phyloP scores from a whole-genome alignment of 2,888 invertebrate genomes.

The Polydrusus tereticollis region DNA sequence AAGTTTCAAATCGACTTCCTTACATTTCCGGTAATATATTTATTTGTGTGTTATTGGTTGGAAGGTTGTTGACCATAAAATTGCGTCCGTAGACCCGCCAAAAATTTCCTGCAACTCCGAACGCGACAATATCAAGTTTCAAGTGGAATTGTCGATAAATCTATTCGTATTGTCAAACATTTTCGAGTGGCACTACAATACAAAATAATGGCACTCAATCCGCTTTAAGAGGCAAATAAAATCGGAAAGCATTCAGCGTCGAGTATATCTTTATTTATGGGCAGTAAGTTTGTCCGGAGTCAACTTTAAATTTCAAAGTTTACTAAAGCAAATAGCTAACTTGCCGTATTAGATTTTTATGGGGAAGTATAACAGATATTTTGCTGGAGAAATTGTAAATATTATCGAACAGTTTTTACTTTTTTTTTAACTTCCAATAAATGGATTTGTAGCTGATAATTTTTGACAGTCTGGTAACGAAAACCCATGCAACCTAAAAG shows the following conservation, averaged over 20 bases:
- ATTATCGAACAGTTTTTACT: too few species aligned
- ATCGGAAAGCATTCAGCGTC: slow-evolving; percentile 42
- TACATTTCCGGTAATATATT: too few species aligned
- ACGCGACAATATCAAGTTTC: slow-evolving; percentile 16
- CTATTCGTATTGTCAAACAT: slow-evolving; percentile 41
- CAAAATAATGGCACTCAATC: slow-evolving; percentile 47
- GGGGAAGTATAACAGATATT: too few species aligned
- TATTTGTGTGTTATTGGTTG: too few species aligned
- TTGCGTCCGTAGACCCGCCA: too few species aligned
- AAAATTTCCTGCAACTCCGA: slow-evolving; percentile 9
- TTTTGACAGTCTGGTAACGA: slow-evolving; percentile 18
- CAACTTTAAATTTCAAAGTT: slow-evolving; percentile 45
- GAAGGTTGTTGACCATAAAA: too few species aligned
- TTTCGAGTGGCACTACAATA: slow-evolving; percentile 45
- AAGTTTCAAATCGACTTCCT: too few species aligned
- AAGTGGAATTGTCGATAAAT: slow-evolving; percentile 39
- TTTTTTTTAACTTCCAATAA: not conserved
- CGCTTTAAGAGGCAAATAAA: slow-evolving; percentile 47
- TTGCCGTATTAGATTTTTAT: slow-evolving; percentile 32
- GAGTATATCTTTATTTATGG: slow-evolving; percentile 46
- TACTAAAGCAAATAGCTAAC: slow-evolving; percentile 40
- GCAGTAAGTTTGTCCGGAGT: slow-evolving; percentile 28
- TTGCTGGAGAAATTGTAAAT: too few species aligned
- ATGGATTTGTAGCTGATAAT: slow-evolving; percentile 12
- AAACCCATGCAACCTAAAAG: slow-evolving; percentile 18